Percentiles rank a stretch among this genome's conserved stretches.
These are phyloP conservation scores for Catajapyx aquilonaris DNA, from an alignment of 1,140 invertebrate genomes.

Conservation along the genomic window DNA sequence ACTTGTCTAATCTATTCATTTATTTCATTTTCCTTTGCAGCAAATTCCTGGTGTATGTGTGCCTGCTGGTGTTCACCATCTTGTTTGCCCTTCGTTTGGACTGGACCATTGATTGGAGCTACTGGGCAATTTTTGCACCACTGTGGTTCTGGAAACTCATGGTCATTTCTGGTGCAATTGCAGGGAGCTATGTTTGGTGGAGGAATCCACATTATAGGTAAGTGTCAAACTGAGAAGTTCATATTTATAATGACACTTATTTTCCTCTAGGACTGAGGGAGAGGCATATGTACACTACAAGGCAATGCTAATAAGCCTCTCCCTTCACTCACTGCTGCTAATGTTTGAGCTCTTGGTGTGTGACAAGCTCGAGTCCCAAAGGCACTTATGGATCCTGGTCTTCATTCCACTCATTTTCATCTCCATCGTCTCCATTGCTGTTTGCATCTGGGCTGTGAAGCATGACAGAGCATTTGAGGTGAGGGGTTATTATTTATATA, in stretches of 20 bases:
- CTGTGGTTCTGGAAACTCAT: constrained; percentile 93
- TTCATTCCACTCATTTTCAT: constrained; percentile 93
- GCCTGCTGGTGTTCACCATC: constrained; percentile 72
- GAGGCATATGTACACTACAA: constrained; percentile 93
- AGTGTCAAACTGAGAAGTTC: background rate
- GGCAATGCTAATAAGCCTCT: constrained; percentile 86
- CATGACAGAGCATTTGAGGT: constrained; percentile 92
- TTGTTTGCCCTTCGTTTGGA: constrained; percentile 77
- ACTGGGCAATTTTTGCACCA: constrained; percentile 82
- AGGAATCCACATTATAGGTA: constrained; percentile 79
- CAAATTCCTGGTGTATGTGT: constrained; percentile 88
- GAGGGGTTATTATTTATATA: constrained; percentile 15
- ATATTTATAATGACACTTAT: background rate
- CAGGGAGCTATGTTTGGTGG: constrained; percentile 88
- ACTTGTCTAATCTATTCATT: constrained; percentile 2
- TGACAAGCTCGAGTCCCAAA: constrained; percentile 75
- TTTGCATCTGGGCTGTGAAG: constrained; percentile 95
- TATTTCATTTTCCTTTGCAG: constrained; percentile 33
- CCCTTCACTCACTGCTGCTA: constrained; percentile 75
- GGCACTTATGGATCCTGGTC: constrained; percentile 84
- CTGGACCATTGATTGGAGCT: constrained; percentile 70
- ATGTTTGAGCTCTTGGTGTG: constrained; percentile 94
- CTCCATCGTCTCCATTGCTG: constrained; percentile 83
- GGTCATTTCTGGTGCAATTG: constrained; percentile 65
- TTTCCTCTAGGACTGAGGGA: constrained; percentile 54